A percentile compares a stretch with the other conserved stretches of the same genome.
Evolutionary conservation across 2,113 vertebrate species (phyloP).

Genomic region (Empidonax traillii): DNA sequence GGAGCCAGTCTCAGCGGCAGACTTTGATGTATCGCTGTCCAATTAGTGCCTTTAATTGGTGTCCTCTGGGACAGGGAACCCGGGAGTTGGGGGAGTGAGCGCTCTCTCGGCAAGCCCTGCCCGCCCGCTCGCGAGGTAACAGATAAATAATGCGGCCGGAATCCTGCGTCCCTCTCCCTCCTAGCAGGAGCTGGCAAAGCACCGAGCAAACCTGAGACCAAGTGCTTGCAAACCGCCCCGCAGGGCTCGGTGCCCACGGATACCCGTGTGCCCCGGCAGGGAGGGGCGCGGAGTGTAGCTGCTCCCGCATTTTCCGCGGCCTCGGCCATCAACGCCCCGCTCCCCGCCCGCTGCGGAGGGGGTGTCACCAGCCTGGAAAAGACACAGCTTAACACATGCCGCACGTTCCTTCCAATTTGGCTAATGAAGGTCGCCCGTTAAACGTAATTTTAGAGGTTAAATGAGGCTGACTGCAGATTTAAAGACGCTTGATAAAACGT

Average conservation of each 20-base stretch:
- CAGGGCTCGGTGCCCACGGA: not conserved
- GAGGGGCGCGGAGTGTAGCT: not conserved
- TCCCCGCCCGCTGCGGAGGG: not conserved
- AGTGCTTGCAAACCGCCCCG: not conserved
- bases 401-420: not conserved
- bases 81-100: conserved; percentile 50
- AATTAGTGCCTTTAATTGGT: conserved; percentile 86
- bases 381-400: not conserved
- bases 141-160: not conserved
- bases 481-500: conserved; percentile 24
- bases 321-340: accelerated
- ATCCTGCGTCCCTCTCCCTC: not conserved
- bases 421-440: conserved; percentile 18
- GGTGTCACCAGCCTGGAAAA: not conserved
- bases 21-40: conserved; percentile 83
- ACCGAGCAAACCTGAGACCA: not conserved
- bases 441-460: conserved; percentile 39
- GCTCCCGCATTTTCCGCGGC: not conserved
- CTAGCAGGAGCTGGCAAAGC: not conserved
- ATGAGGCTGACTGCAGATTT: conserved; percentile 29
- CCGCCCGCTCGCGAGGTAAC: conserved; percentile 49
- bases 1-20: conserved; percentile 63
- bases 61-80: conserved; percentile 73
- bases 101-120: conserved; percentile 20
- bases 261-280: not conserved